Evolutionary conservation across 2,888 invertebrate species (phyloP).

Genomic region (Leptarthrus brevirostris): DNA sequence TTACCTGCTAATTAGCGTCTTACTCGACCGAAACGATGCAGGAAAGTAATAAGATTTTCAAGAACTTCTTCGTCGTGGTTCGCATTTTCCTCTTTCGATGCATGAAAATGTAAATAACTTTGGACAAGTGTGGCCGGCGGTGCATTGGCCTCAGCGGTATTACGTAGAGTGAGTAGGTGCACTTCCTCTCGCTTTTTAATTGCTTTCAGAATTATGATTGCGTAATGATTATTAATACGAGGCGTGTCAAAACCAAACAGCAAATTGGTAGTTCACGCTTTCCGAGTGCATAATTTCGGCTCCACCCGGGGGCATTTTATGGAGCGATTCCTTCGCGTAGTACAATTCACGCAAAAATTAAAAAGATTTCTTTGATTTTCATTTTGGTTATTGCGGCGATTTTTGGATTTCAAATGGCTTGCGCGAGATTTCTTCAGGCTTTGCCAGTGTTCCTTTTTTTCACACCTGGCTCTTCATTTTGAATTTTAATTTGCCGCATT

Average conservation of each 20-base stretch:
- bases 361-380: too few relatives aligned
- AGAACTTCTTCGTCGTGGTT: not conserved
- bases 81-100: not conserved
- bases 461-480: too few relatives aligned
- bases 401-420: too few relatives aligned
- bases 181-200: constrained; percentile 36
- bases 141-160: constrained; percentile 21
- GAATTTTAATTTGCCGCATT: too few relatives aligned
- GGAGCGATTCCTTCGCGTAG: too few relatives aligned
- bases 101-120: constrained; percentile 28
- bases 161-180: constrained; percentile 27
- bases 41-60: constrained; percentile 10
- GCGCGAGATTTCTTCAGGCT: too few relatives aligned
- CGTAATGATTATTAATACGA: constrained; percentile 35
- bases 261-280: constrained; percentile 12
- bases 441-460: too few relatives aligned
- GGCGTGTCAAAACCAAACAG: not conserved
- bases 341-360: too few relatives aligned
- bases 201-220: constrained; percentile 11
- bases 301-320: too few relatives aligned
- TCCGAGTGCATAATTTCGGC: constrained; percentile 3
- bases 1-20: constrained; percentile 37
- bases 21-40: not conserved
- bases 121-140: not conserved
- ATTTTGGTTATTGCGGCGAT: too few relatives aligned